These are phyloP conservation scores for Piprites chloris DNA, from an alignment of 2,113 vertebrate species.

Conservation along the genomic window DNA sequence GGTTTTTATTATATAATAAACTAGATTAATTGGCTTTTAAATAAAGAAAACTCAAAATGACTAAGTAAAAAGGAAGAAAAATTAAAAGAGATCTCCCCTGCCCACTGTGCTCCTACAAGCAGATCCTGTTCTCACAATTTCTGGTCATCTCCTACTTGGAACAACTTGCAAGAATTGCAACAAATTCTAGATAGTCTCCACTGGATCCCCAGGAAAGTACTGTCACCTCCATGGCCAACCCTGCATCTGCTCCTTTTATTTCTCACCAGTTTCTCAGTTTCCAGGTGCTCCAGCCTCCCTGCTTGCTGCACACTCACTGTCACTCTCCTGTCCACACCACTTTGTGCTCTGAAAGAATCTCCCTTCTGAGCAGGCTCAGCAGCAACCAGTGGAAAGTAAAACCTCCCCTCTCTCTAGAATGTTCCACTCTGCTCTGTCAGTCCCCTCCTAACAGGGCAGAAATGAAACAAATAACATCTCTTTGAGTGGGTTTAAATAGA, in stretches of 20 bases:
- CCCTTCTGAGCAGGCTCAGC: neutral
- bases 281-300: neutral
- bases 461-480: neutral
- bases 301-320: neutral
- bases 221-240: neutral
- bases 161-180: neutral
- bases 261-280: neutral
- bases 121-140: neutral
- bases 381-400: neutral
- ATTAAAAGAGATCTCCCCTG: neutral
- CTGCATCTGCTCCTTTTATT: neutral
- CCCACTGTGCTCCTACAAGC: neutral
- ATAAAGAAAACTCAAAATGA: neutral
- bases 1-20: neutral
- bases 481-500: neutral
- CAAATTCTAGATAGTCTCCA: neutral
- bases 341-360: neutral
- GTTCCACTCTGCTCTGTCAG: neutral
- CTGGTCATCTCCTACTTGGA: neutral
- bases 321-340: neutral
- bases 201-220: neutral
- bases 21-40: slow-evolving; percentile 18
- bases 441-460: neutral
- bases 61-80: neutral
- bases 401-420: neutral